Percentiles rank a stretch among this genome's conserved stretches.
phyloP scores from a whole-genome alignment of 2,113 vertebrate species.

The Ciconia maguari region DNA sequence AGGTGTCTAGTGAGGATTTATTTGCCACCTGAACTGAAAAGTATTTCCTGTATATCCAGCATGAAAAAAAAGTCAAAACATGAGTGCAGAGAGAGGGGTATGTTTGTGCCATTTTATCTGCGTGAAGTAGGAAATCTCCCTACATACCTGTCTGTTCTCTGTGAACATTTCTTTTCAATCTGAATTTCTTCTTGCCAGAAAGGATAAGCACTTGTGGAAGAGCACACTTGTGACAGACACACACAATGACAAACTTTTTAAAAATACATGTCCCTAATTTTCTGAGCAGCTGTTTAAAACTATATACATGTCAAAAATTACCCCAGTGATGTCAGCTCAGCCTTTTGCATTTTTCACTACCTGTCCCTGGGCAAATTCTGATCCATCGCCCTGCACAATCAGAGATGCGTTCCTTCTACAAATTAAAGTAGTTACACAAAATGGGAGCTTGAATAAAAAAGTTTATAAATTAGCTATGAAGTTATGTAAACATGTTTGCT shows the following conservation, averaged over 20 bases:
- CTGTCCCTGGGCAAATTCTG: slow-evolving; percentile 46
- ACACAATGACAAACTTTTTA: slow-evolving; percentile 42
- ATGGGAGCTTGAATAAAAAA: slow-evolving; percentile 7
- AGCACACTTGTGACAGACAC: slow-evolving; percentile 22
- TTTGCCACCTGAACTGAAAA: neutral
- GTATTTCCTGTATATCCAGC: neutral
- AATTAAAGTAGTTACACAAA: slow-evolving; percentile 72
- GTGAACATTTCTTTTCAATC: neutral
- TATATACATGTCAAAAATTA: slow-evolving; percentile 49
- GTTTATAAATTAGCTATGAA: slow-evolving; percentile 78
- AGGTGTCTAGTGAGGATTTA: neutral
- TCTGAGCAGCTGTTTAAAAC: slow-evolving; percentile 60
- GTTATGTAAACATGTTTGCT: slow-evolving; percentile 68
- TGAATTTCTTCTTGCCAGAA: neutral
- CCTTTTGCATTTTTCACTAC: slow-evolving; percentile 65
- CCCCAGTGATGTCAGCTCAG: slow-evolving; percentile 26
- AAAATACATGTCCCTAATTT: slow-evolving; percentile 60
- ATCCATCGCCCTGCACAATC: slow-evolving; percentile 18
- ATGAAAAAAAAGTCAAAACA: neutral
- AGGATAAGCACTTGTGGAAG: neutral
- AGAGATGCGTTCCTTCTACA: slow-evolving; percentile 28
- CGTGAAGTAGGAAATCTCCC: neutral
- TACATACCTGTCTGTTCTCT: neutral
- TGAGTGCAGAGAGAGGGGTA: neutral
- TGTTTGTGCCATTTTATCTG: neutral